These are phyloP conservation scores for Diplodus puntazzo DNA, from an alignment of 2,797 vertebrate genomes.

Conservation along the genomic window DNA sequence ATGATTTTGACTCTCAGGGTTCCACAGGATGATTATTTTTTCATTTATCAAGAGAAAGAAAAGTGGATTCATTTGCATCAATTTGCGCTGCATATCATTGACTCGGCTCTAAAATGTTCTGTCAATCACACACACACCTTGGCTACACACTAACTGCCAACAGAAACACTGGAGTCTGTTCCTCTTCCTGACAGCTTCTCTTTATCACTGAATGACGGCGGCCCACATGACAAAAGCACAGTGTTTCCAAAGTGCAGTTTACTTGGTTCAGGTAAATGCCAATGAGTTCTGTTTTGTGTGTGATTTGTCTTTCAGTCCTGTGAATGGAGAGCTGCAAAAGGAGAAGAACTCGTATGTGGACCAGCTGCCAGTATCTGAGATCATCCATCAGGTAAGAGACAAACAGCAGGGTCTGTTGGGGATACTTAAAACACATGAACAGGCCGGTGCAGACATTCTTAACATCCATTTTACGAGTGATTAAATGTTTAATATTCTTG, in stretches of 20 bases:
- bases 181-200: slow-evolving; percentile 45
- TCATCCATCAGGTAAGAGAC: slow-evolving; percentile 94
- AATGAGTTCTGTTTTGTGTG: slow-evolving; percentile 32
- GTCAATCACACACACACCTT: slow-evolving; percentile 67
- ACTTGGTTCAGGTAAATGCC: slow-evolving; percentile 38
- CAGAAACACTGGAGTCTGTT: slow-evolving; percentile 37
- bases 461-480: background rate
- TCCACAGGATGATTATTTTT: slow-evolving; percentile 7
- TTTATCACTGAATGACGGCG: slow-evolving; percentile 48
- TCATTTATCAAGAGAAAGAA: slow-evolving; percentile 26
- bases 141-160: slow-evolving; percentile 38
- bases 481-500: background rate
- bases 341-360: slow-evolving; percentile 89
- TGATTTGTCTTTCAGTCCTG: slow-evolving; percentile 64
- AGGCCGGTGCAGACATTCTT: background rate
- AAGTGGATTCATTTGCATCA: slow-evolving; percentile 42
- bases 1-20: slow-evolving; percentile 17
- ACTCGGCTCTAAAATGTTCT: slow-evolving; percentile 59
- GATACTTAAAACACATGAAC: background rate
- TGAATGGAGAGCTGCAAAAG: slow-evolving; percentile 68
- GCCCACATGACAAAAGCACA: slow-evolving; percentile 37
- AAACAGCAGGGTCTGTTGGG: background rate
- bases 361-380: slow-evolving; percentile 95
- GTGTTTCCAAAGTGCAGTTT: slow-evolving; percentile 34
- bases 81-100: slow-evolving; percentile 55